A percentile compares a stretch with the other conserved stretches of the same genome.
These are phyloP conservation scores for Trichomycterus rosablanca DNA, from an alignment of 2,113 vertebrate species.

Conservation along the genomic window DNA sequence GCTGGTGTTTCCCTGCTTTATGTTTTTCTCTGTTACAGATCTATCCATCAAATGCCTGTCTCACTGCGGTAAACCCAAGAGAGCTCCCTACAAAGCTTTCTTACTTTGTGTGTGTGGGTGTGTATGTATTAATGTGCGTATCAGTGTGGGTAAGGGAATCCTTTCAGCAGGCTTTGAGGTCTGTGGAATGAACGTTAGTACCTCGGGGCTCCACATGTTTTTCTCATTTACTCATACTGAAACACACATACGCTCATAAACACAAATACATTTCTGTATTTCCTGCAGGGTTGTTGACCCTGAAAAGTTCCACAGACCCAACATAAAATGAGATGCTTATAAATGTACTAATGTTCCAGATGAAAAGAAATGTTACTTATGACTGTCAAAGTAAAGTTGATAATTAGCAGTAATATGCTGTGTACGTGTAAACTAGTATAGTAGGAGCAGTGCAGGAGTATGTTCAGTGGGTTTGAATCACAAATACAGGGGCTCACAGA, in stretches of 20 bases:
- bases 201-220: constrained; percentile 8
- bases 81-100: constrained; percentile 3
- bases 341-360: too few relatives aligned
- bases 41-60: constrained; percentile 19
- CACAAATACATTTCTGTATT: background rate
- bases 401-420: too few relatives aligned
- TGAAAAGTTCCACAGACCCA: background rate
- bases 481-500: too few relatives aligned
- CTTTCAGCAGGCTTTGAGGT: constrained; percentile 19
- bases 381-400: too few relatives aligned
- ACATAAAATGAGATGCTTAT: background rate
- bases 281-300: background rate
- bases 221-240: constrained; percentile 2
- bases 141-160: constrained; percentile 13
- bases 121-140: constrained; percentile 13
- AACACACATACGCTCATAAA: background rate
- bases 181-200: constrained; percentile 1
- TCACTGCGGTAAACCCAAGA: constrained; percentile 2
- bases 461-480: too few relatives aligned
- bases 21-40: background rate
- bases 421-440: too few relatives aligned
- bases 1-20: background rate
- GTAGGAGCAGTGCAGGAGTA: too few relatives aligned
- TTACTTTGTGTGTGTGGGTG: constrained; percentile 3
- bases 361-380: too few relatives aligned